A percentile compares a stretch with the other conserved stretches of the same genome.
phyloP scores from a whole-genome alignment of 2,113 vertebrate species.

The Chlorodrepanis virens region DNA sequence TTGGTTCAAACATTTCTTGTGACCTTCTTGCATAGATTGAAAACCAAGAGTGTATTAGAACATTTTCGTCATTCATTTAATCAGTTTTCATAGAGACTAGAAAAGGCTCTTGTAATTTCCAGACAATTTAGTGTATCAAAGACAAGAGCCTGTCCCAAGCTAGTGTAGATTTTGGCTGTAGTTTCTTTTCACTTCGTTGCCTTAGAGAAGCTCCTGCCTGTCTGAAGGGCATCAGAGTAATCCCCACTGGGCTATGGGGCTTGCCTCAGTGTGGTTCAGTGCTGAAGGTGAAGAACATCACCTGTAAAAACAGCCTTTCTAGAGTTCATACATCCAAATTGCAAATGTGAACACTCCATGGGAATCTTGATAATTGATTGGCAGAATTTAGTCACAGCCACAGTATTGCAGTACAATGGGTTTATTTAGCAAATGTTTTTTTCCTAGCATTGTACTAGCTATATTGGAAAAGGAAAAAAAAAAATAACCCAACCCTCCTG shows the following conservation, averaged over 20 bases:
- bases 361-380: neutral
- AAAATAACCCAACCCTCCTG: neutral
- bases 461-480: neutral
- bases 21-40: neutral
- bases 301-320: neutral
- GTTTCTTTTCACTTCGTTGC: neutral
- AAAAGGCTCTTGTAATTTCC: neutral
- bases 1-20: neutral
- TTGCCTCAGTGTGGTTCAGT: neutral
- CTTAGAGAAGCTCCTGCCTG: accelerated
- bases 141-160: neutral
- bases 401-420: neutral
- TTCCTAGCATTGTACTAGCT: too few species aligned
- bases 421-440: neutral
- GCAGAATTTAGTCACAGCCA: neutral
- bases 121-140: neutral
- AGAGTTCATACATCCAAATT: neutral
- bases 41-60: neutral
- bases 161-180: neutral
- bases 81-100: neutral
- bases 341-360: neutral
- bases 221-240: neutral
- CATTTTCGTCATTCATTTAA: neutral
- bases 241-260: neutral
- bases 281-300: neutral